These are phyloP conservation scores for Apotomis betuletana DNA, from an alignment of 2,888 invertebrate species.

Conservation along the genomic window DNA sequence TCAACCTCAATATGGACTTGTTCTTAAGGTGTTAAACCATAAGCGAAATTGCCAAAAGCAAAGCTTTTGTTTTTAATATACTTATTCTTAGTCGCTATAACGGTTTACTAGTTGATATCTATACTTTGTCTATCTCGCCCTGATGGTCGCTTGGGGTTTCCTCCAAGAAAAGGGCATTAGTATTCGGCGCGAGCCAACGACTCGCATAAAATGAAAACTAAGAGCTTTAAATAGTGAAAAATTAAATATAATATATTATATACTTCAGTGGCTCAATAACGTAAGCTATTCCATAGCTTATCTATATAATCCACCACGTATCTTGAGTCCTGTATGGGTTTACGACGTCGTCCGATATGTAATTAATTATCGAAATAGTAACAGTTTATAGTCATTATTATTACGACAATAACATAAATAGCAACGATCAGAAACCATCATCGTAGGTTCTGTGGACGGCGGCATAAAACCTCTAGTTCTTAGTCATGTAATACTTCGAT, in stretches of 20 bases:
- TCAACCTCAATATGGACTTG: conserved; percentile 52
- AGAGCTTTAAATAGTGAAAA: conserved; percentile 84
- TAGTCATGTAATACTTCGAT: conserved; percentile 48
- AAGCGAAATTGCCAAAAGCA: conserved; percentile 74
- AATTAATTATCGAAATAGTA: conserved; percentile 54
- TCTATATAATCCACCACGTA: conserved; percentile 62
- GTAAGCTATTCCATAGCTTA: conserved; percentile 80
- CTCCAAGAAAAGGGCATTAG: conserved; percentile 59
- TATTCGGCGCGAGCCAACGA: conserved; percentile 73
- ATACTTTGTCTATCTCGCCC: conserved; percentile 43
- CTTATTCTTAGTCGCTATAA: conserved; percentile 72
- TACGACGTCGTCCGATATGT: conserved; percentile 72
- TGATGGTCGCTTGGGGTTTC: background rate
- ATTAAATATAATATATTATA: conserved; percentile 75
- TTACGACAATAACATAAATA: conserved; percentile 60
- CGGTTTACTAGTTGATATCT: conserved; percentile 72
- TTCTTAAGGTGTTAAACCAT: conserved; percentile 50
- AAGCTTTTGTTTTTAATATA: conserved; percentile 73
- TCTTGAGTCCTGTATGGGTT: conserved; percentile 53
- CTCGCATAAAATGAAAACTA: conserved; percentile 80
- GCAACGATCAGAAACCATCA: conserved; percentile 37
- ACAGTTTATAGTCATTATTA: conserved; percentile 52
- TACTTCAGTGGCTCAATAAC: conserved; percentile 81
- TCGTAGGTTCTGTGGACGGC: conserved; percentile 50
- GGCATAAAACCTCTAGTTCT: conserved; percentile 53